A percentile compares a stretch with the other conserved stretches of the same genome.
These are phyloP conservation scores for Taenaris catops DNA, from an alignment of 2,888 invertebrate genomes.

Conservation along the genomic window DNA sequence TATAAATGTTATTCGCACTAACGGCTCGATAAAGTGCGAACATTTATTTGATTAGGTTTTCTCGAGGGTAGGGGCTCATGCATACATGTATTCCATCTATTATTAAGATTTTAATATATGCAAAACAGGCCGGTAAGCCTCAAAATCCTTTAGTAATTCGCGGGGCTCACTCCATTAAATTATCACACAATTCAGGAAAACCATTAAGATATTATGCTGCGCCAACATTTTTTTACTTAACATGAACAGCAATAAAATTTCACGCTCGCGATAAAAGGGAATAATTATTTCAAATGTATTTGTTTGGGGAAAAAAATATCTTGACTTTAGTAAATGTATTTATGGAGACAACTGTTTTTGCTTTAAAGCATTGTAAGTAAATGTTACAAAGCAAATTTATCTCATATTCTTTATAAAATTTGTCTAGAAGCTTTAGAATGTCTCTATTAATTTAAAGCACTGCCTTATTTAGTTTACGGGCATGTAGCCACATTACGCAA, in stretches of 20 bases:
- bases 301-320: slow-evolving; percentile 18
- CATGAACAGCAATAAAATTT: slow-evolving; percentile 29
- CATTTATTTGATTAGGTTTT: slow-evolving; percentile 16
- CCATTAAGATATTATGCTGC: slow-evolving; percentile 31
- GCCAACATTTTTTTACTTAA: slow-evolving; percentile 30
- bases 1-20: slow-evolving; percentile 13
- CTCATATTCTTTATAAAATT: slow-evolving; percentile 9
- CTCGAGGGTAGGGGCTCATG: slow-evolving; percentile 11
- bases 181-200: slow-evolving; percentile 31
- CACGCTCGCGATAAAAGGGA: slow-evolving; percentile 26
- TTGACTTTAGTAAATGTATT: slow-evolving; percentile 18
- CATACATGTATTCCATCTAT: slow-evolving; percentile 19
- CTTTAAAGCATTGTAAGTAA: slow-evolving; percentile 6
- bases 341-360: slow-evolving; percentile 8
- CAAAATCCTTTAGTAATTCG: slow-evolving; percentile 29
- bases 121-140: slow-evolving; percentile 28
- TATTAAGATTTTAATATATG: slow-evolving; percentile 27
- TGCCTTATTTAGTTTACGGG: too few species aligned
- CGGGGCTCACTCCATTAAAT: slow-evolving; percentile 29
- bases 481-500: slow-evolving; percentile 16
- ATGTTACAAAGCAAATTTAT: slow-evolving; percentile 14
- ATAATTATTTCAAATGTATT: slow-evolving; percentile 27
- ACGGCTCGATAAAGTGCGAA: slow-evolving; percentile 17
- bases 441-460: slow-evolving; percentile 16
- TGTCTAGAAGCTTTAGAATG: slow-evolving; percentile 9